Percentiles rank a stretch among this genome's conserved stretches.
Conservation (phyloP, 2,888 invertebrate genomes). For the Autographa gamma region DNA sequence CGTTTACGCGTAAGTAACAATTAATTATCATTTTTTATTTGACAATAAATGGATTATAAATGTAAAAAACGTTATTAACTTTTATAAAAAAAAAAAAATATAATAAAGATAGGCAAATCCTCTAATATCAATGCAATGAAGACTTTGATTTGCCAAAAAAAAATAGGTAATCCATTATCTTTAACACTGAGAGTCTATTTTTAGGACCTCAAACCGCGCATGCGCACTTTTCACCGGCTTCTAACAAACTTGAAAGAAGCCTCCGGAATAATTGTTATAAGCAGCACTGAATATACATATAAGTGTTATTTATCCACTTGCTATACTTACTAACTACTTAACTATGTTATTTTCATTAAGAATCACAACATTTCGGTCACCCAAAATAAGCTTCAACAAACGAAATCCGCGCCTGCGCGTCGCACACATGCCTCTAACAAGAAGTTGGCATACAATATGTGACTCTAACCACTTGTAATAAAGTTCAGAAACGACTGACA, state of each 20-base stretch:
- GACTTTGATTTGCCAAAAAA: background rate
- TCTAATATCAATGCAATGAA: background rate
- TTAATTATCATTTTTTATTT: slow-evolving; percentile 16
- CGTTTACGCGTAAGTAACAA: slow-evolving; percentile 80
- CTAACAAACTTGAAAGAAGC: slow-evolving; percentile 9
- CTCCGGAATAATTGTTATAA: background rate
- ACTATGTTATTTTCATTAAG: background rate
- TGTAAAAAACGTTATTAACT: too few species aligned
- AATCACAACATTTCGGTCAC: background rate
- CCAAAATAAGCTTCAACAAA: background rate
- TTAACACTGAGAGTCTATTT: background rate
- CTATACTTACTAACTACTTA: background rate
- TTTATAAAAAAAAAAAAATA: too few species aligned
- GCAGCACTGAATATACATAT: background rate
- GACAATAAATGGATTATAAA: too few species aligned
- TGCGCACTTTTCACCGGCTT: slow-evolving; percentile 38
- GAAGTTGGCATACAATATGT: background rate
- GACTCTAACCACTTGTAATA: background rate
- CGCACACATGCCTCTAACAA: background rate
- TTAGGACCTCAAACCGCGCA: slow-evolving; percentile 22
- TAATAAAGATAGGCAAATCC: background rate
- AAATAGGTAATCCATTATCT: background rate
- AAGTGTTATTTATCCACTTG: background rate
- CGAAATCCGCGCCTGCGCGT: background rate
- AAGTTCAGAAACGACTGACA: background rate